A percentile compares a stretch with the other conserved stretches of the same genome.
phyloP scores from a whole-genome alignment of 2,888 invertebrate species.

The Aethes cnicana region DNA sequence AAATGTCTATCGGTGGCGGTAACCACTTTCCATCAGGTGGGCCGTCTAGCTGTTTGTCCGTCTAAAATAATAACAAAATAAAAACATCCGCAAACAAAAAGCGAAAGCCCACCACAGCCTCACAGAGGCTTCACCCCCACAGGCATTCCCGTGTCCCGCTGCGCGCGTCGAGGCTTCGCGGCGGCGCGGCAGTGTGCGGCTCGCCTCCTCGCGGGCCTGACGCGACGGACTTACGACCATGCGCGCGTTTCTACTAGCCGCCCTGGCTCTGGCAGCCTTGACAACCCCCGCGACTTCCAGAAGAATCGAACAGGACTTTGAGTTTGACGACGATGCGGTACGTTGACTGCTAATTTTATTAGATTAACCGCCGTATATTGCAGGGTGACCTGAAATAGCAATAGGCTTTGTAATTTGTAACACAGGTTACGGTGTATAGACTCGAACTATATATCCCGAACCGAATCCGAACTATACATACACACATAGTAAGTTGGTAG shows the following conservation, averaged over 20 bases:
- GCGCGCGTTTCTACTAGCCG: constrained; percentile 32
- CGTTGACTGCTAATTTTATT: no score
- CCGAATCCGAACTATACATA: no score
- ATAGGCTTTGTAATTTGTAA: no score
- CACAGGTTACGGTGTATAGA: no score
- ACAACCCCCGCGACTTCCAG: constrained; percentile 46
- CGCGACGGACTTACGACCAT: constrained; percentile 19
- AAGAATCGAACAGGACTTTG: constrained; percentile 68
- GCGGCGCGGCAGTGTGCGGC: constrained; percentile 39
- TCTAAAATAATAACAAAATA: no score
- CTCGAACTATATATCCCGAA: no score
- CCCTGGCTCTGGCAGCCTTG: constrained; percentile 39
- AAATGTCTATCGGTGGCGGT: no score
- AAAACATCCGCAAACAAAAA: no score
- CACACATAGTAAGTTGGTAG: no score
- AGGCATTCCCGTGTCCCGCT: neutral
- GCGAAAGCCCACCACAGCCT: neutral
- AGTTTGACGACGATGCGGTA: constrained; percentile 72
- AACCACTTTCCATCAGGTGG: no score
- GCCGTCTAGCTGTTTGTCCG: no score
- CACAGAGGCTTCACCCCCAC: neutral
- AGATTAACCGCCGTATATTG: no score
- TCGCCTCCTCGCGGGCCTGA: constrained; percentile 26
- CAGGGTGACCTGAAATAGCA: neutral
- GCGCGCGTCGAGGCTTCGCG: neutral